Evolutionary conservation across 1,140 invertebrate species (phyloP), one percentile per base, ranked within the genome.

Genomic region (Trachymyrmex septentrionalis): DNA sequence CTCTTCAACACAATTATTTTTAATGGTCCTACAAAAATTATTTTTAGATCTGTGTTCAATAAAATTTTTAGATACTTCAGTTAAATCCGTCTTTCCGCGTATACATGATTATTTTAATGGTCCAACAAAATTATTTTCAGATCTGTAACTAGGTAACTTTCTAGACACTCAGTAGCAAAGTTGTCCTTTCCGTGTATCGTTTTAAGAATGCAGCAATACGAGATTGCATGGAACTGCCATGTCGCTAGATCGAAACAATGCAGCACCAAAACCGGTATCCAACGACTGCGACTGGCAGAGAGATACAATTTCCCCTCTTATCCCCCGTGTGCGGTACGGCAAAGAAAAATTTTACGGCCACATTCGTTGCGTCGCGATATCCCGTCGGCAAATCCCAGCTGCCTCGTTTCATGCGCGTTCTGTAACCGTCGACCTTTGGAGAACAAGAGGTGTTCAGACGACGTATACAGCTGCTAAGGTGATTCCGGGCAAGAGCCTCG

Each of bases 401-500:
- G 64, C 34, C n/a, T 57, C 16, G 38, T 59, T 55, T 27, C 21
- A 53, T 73, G 48, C 44, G 53, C 61, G 61, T 55, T 87, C 85
- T 53, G 63, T 50, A 77, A 57, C 55, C 72, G 63, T 21, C 66
- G 53, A 78, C 59, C 66, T 75, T 72, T 55, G 21, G n/a, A 85
- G 30, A 78, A 72, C 27, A 24, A 55, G 30, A 75, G 38, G 63
- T 3, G 64, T 57, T 55, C 48, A 34, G 57, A 30, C 21, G 66
- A 72, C 38, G 24, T 44, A 53, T 66, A 81, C 59, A 19, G 48
- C 57, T 24, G 78, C 69, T 27, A 19, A 24, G 44, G 21, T 44
- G 61, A 81, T 88, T 85, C 86, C 76, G 66, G 53, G 78, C 44
- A 24, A 77, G 69, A 77, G 72, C 72, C 87, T 87, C 67, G 86